phyloP scores from a whole-genome alignment of 2,797 vertebrate genomes.

The Alcedo atthis region DNA sequence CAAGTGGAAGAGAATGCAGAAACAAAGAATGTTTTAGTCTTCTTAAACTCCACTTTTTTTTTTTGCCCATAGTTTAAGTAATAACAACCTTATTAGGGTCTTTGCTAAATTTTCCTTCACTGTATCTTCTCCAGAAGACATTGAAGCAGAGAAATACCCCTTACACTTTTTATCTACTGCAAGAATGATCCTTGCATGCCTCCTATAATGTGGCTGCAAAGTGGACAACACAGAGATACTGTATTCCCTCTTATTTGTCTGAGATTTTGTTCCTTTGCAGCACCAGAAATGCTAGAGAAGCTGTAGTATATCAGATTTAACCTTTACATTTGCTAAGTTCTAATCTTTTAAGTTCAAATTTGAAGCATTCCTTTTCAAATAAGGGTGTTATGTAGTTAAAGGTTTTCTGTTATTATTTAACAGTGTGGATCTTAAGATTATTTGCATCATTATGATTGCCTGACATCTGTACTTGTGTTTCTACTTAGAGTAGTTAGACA shows the following conservation, averaged over 20 bases:
- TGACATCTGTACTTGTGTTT: background rate
- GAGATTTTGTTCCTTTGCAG: background rate
- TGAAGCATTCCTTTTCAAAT: background rate
- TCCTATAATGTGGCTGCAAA: background rate
- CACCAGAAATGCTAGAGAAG: background rate
- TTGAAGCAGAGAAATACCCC: background rate
- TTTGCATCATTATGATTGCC: background rate
- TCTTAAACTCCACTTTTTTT: background rate
- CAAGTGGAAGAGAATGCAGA: background rate
- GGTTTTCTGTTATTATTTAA: background rate
- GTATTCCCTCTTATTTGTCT: background rate
- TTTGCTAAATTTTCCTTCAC: background rate
- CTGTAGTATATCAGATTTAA: background rate
- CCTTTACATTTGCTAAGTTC: background rate
- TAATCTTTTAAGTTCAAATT: background rate
- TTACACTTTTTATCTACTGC: fast-evolving
- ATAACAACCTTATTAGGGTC: background rate
- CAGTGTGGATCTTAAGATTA: background rate
- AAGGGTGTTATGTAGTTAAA: background rate
- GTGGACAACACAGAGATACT: background rate
- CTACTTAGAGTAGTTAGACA: background rate
- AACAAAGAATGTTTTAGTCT: background rate
- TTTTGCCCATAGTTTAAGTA: background rate
- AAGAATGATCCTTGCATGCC: fast-evolving
- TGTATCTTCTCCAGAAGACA: background rate